Conservation (phyloP, 92 coral and sea anemone species). For the Palythoa heliodiscus region DNA sequence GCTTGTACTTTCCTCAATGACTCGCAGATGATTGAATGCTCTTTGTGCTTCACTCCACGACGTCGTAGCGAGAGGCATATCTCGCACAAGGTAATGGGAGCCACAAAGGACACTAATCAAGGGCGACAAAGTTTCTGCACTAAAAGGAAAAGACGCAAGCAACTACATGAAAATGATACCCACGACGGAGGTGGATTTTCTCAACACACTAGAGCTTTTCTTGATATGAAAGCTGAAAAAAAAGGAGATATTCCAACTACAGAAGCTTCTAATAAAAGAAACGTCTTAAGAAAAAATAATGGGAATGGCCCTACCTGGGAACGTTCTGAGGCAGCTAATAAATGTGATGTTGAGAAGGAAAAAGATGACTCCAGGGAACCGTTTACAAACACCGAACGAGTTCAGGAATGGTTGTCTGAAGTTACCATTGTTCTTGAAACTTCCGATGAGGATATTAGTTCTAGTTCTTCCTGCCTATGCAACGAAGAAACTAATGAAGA, state of each 20-base stretch:
- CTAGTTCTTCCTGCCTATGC: neutral
- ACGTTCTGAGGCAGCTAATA: neutral
- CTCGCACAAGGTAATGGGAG: conserved; percentile 19
- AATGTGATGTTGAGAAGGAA: neutral
- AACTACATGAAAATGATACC: neutral
- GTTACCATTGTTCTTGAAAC: conserved; percentile 24
- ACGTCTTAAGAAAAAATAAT: neutral
- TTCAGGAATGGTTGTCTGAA: neutral
- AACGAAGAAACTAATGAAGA: neutral
- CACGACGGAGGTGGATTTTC: neutral
- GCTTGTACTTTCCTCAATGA: conserved; percentile 75
- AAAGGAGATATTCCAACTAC: neutral
- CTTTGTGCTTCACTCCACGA: conserved; percentile 77
- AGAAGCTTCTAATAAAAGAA: neutral
- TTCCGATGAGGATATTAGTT: conserved; percentile 1
- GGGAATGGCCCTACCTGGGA: neutral
- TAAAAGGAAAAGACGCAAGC: conserved; percentile 7
- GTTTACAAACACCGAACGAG: neutral
- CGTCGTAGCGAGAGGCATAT: conserved; percentile 71
- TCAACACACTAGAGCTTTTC: neutral
- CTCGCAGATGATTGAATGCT: conserved; percentile 78
- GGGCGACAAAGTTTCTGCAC: neutral
- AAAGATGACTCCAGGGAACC: neutral
- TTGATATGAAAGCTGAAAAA: neutral
- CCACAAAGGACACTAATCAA: neutral